A percentile compares a stretch with the other conserved stretches of the same genome.
These are phyloP conservation scores for Nautilus pompilius DNA, from an alignment of 1,140 invertebrate species.

Conservation along the genomic window DNA sequence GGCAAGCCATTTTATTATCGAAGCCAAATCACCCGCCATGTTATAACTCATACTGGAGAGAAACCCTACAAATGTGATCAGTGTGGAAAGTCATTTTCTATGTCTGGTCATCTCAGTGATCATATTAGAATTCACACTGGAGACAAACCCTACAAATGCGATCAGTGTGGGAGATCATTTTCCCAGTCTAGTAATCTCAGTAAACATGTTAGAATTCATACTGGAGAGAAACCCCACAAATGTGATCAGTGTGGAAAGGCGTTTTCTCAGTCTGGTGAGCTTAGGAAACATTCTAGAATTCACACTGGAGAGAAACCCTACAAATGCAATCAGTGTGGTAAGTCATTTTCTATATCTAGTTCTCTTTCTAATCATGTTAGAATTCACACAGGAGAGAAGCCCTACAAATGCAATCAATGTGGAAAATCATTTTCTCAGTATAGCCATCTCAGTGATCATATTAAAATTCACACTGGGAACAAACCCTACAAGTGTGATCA, in stretches of 20 bases:
- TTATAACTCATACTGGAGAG: conserved; percentile 88
- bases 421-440: conserved; percentile 77
- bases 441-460: conserved; percentile 17
- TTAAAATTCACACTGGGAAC: conserved; percentile 13
- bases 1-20: conserved; percentile 97
- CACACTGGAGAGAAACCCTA: conserved; percentile 46
- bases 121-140: conserved; percentile 97
- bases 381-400: conserved; percentile 77
- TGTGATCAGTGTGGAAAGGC: conserved; percentile 44
- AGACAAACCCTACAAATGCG: conserved; percentile 95
- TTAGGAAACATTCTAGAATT: conserved; percentile 49
- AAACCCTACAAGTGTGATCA: conserved; percentile 14
- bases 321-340: conserved; percentile 20
- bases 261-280: conserved; percentile 53
- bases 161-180: conserved; percentile 88
- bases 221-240: conserved; percentile 21
- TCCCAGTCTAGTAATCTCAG: conserved; percentile 51
- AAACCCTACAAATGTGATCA: conserved; percentile 98
- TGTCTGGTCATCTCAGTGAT: conserved; percentile 97
- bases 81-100: conserved; percentile 97
- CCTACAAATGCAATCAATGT: conserved; percentile 83
- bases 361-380: conserved; percentile 29
- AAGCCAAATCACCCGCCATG: conserved; percentile 80
- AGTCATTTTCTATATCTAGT: conserved; percentile 18
- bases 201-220: conserved; percentile 51